A percentile compares a stretch with the other conserved stretches of the same genome.
These are phyloP conservation scores for Poeciliopsis gracilis DNA, from an alignment of 2,797 vertebrate species.

Conservation along the genomic window DNA sequence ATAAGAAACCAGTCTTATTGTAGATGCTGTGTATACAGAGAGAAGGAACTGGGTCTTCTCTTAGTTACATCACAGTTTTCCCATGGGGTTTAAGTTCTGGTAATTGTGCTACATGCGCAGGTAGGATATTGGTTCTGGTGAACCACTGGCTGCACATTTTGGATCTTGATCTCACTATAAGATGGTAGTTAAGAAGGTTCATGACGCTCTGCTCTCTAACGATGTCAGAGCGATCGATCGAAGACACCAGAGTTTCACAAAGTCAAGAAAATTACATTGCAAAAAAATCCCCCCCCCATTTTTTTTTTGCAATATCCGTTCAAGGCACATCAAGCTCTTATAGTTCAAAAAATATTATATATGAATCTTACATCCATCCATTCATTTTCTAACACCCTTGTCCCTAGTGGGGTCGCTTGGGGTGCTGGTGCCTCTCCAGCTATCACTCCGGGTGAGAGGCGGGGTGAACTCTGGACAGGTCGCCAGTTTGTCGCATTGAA, in stretches of 20 bases:
- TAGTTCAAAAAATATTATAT: background rate
- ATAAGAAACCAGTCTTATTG: background rate
- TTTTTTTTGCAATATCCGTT: background rate
- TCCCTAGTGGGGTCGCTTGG: no score
- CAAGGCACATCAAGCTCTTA: background rate
- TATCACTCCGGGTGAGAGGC: no score
- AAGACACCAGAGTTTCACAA: background rate
- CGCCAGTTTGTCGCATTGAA: no score
- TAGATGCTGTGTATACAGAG: background rate
- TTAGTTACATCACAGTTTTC: background rate
- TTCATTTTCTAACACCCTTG: no score
- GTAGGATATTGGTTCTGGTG: background rate
- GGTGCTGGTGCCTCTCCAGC: no score
- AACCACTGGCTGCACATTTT: background rate
- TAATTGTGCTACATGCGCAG: background rate
- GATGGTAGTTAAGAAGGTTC: background rate
- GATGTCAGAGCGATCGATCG: no score
- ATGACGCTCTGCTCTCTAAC: background rate
- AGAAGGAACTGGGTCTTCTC: background rate
- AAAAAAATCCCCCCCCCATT: no score
- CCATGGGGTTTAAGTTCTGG: background rate
- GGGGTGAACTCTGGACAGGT: no score
- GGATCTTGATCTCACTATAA: background rate
- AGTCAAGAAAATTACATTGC: background rate
- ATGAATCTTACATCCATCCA: background rate